Base-by-base conservation (phyloP, 2,888 invertebrate genomes). In the Acanthococcus lagerstroemiae region DNA sequence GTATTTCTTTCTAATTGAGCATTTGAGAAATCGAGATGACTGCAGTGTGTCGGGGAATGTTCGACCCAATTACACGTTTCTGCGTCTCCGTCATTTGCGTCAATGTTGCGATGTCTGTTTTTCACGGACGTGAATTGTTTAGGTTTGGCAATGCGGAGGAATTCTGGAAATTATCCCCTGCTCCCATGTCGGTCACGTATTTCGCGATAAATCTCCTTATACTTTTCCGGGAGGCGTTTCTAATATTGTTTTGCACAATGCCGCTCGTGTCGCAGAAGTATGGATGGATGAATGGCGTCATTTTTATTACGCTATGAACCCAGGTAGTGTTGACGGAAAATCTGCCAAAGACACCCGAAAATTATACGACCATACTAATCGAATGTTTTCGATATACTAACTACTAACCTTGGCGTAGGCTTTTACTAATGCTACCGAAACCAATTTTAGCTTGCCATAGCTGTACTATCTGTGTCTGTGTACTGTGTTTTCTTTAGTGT, bases 281-380 rank as follows among this genome's bases (percentile, higher is more conserved):
- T 99, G 99, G 99, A 90, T 99, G 89, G 99, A 97, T 84, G 95
- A 97, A 79, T 97, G 96, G 91, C 88, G 93, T 79, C 93, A 93
- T 81, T 95, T 95, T 87, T 95, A 93, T 86, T 95, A 93, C 87
- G 91, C 92, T 80, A 94, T 95, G 90, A 95, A 93, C 80, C 90
- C 94, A 90, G 94, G 94, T 94, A 87, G 57, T 19, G 27, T 56
- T 4, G 0, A n/a, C n/a, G n/a, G n/a, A n/a, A n/a, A n/a, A n/a
- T n/a, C n/a, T 17, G 4, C 4, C 46, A 19, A 45, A 45, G 15
- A 19, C 15, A 45, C 19, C 19, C 15, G 46, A 15, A 15, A 45
- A 4, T 45, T n/a, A n/a, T n/a, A 12, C n/a, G 19, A 24, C 24
- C 4, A 1, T 22, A 24, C 52, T 52, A 52, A 24, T 52, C 52